phyloP scores from a whole-genome alignment of 1,140 invertebrate species.

The Chlorops oryzae region DNA sequence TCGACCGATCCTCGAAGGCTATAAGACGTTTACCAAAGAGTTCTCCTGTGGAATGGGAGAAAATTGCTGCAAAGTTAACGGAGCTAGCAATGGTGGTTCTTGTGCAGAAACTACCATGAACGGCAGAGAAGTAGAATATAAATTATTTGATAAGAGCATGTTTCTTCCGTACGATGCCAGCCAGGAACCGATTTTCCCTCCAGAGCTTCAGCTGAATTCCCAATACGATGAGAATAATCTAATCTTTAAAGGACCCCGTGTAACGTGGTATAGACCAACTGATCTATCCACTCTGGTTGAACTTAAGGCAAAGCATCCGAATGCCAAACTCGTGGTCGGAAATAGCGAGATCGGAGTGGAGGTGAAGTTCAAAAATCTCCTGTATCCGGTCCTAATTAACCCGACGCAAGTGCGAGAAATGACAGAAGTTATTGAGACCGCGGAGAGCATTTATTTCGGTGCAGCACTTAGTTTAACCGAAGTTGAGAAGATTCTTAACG shows the following conservation, averaged over 20 bases:
- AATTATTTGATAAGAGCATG: constrained; percentile 59
- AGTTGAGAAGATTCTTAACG: constrained; percentile 58
- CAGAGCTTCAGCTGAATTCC: constrained; percentile 69
- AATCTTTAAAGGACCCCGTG: constrained; percentile 60
- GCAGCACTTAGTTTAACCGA: constrained; percentile 72
- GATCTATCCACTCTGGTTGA: constrained; percentile 62
- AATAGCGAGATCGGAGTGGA: constrained; percentile 94
- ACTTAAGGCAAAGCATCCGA: constrained; percentile 66
- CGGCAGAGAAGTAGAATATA: constrained; percentile 40
- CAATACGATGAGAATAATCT: constrained; percentile 61
- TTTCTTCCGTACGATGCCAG: constrained; percentile 74
- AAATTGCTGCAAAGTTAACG: constrained; percentile 36
- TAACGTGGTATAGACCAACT: constrained; percentile 76
- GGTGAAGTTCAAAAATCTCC: constrained; percentile 80
- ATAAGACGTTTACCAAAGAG: constrained; percentile 74
- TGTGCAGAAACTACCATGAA: constrained; percentile 33
- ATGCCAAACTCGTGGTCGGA: constrained; percentile 85
- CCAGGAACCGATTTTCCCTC: constrained; percentile 92
- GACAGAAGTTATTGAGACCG: constrained; percentile 51
- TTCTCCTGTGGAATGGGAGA: constrained; percentile 58
- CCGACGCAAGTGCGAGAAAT: constrained; percentile 69
- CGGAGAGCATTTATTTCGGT: constrained; percentile 64
- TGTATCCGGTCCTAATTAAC: constrained; percentile 77
- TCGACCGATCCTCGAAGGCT: constrained; percentile 83
- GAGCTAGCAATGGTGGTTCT: constrained; percentile 21